Evolutionary conservation across 2,113 vertebrate genomes (phyloP).

Genomic region (Laticauda colubrina): DNA sequence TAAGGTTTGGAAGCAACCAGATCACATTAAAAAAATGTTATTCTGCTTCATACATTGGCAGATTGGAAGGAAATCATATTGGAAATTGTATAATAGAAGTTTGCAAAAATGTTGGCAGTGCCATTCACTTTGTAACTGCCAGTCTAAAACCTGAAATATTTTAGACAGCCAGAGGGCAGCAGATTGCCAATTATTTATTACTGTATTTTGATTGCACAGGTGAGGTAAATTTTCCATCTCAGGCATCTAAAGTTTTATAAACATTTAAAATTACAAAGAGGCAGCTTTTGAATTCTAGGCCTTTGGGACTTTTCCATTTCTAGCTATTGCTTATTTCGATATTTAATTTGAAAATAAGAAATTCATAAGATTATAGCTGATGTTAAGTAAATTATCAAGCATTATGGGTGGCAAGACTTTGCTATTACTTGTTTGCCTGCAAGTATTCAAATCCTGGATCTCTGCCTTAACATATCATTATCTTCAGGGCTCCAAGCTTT

Average conservation of each 20-base stretch:
- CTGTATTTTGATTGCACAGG: not conserved
- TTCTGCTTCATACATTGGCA: not conserved
- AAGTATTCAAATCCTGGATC: not conserved
- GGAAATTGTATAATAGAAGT: not conserved
- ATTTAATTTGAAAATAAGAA: not conserved
- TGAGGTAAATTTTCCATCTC: not conserved
- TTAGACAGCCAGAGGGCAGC: conserved; percentile 22
- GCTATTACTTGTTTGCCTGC: not conserved
- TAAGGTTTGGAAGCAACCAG: not conserved
- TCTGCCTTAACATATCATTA: not conserved
- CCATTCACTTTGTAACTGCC: not conserved
- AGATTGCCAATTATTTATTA: conserved; percentile 3
- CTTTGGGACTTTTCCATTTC: not conserved
- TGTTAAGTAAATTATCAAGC: not conserved
- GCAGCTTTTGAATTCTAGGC: not conserved
- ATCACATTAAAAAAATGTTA: not conserved
- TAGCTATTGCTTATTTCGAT: not conserved
- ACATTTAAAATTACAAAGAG: not conserved
- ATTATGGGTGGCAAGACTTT: not conserved
- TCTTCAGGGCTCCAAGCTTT: not conserved
- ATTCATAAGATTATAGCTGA: not conserved
- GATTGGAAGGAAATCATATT: not conserved
- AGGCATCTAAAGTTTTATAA: not conserved
- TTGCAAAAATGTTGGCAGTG: not conserved
- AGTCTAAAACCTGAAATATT: not conserved